A percentile compares a stretch with the other conserved stretches of the same genome.
Conservation (phyloP, 2,797 vertebrate species). For the Channa striata region DNA sequence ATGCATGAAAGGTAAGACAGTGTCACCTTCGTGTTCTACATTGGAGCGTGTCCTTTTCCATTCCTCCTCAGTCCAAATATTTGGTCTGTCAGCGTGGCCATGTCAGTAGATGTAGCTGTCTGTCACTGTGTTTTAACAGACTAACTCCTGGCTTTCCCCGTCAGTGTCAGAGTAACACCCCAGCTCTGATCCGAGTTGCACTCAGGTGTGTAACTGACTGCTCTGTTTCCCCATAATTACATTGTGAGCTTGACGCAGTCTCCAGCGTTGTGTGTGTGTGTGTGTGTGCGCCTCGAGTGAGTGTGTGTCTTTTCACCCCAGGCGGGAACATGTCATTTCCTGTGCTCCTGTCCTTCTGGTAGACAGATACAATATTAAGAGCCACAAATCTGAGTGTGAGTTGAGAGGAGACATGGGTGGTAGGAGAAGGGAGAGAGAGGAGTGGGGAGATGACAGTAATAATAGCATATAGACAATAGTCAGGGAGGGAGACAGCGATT, state of each 20-base stretch:
- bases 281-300: slow-evolving; percentile 19
- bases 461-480: slow-evolving; percentile 80
- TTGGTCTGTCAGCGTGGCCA: slow-evolving; percentile 63
- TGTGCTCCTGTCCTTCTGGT: slow-evolving; percentile 77
- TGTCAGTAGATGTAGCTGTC: slow-evolving; percentile 76
- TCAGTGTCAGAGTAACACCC: slow-evolving; percentile 75
- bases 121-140: slow-evolving; percentile 77
- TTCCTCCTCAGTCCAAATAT: slow-evolving; percentile 69
- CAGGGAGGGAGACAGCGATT: slow-evolving; percentile 68
- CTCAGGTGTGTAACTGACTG: slow-evolving; percentile 82
- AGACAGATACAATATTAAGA: slow-evolving; percentile 85
- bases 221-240: slow-evolving; percentile 82
- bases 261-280: slow-evolving; percentile 49
- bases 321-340: slow-evolving; percentile 83
- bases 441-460: slow-evolving; percentile 74
- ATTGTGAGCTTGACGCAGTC: slow-evolving; percentile 74
- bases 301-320: slow-evolving; percentile 66
- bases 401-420: slow-evolving; percentile 70
- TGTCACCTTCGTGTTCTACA: slow-evolving; percentile 39
- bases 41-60: slow-evolving; percentile 38
- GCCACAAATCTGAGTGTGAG: slow-evolving; percentile 80
- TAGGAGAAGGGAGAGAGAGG: slow-evolving; percentile 32
- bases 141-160: slow-evolving; percentile 75
- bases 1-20: slow-evolving; percentile 25
- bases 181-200: slow-evolving; percentile 74